A percentile compares a stretch with the other conserved stretches of the same genome.
Evolutionary conservation across 2,113 vertebrate species (phyloP).

Genomic region (Hucho hucho): DNA sequence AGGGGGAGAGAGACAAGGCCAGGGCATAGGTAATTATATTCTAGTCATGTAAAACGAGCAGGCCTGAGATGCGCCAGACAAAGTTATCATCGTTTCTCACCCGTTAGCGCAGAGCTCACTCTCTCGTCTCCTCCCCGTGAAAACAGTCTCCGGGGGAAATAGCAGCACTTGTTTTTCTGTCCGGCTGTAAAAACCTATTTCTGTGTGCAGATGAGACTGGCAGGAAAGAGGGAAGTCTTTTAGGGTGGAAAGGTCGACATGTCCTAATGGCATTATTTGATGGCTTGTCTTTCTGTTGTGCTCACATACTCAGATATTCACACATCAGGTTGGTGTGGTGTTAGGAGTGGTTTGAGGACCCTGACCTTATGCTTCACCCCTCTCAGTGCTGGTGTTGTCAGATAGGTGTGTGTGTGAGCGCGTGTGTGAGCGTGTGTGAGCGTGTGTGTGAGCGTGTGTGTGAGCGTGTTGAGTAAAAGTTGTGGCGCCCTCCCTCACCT

Average conservation of each 20-base stretch:
- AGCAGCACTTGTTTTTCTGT: slow-evolving; percentile 11
- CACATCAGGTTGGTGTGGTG: no score
- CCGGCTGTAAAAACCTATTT: not conserved
- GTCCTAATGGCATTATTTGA: not conserved
- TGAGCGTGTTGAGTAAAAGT: not conserved
- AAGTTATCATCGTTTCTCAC: slow-evolving; percentile 42
- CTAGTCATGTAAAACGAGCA: slow-evolving; percentile 44
- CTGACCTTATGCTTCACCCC: not conserved
- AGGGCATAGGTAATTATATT: slow-evolving; percentile 42
- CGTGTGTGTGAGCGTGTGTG: rapidly evolving
- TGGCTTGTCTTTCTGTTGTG: not conserved
- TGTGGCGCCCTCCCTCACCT: slow-evolving; percentile 59
- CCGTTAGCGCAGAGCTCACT: slow-evolving; percentile 2
- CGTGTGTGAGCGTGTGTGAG: no score
- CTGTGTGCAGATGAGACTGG: not conserved
- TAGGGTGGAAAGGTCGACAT: not conserved
- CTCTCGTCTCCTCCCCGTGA: slow-evolving; percentile 4
- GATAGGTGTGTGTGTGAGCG: no score
- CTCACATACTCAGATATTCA: not conserved
- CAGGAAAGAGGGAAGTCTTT: not conserved
- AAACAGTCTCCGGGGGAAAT: slow-evolving; percentile 14
- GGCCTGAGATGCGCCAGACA: slow-evolving; percentile 24
- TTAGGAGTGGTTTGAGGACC: not conserved
- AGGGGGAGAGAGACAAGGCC: not conserved
- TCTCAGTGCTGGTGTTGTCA: no score